Evolutionary conservation across 2,797 vertebrate species (phyloP).

Genomic region (Acanthis flammea): DNA sequence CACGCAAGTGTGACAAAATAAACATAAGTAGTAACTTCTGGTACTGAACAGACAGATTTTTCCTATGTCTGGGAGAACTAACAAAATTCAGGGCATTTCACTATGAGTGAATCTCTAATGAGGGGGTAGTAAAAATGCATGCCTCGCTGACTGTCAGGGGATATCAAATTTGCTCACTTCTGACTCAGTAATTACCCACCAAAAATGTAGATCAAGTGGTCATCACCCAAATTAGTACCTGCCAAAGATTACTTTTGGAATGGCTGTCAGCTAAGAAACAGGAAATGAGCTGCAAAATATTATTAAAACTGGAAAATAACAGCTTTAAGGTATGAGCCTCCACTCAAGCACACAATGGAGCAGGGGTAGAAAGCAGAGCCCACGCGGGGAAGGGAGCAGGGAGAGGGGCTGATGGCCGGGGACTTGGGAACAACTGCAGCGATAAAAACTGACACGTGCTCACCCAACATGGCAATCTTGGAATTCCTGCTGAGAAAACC

Average conservation of each 20-base stretch:
- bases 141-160: slow-evolving; percentile 75
- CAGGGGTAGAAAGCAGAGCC: neutral
- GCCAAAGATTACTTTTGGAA: slow-evolving; percentile 75
- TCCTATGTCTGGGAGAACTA: slow-evolving; percentile 64
- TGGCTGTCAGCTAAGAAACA: slow-evolving; percentile 73
- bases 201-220: slow-evolving; percentile 81
- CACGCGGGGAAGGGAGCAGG: accelerated
- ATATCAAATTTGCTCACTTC: slow-evolving; percentile 76
- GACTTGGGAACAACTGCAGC: neutral
- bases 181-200: slow-evolving; percentile 80
- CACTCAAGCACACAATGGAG: slow-evolving; percentile 38
- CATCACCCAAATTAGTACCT: slow-evolving; percentile 82
- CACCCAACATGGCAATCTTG: accelerated
- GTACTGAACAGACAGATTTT: slow-evolving; percentile 63
- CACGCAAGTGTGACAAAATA: slow-evolving; percentile 51
- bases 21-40: slow-evolving; percentile 55
- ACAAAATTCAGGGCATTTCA: slow-evolving; percentile 72
- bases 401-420: neutral
- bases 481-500: neutral
- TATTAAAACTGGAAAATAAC: slow-evolving; percentile 79
- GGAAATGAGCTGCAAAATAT: slow-evolving; percentile 75
- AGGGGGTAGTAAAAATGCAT: slow-evolving; percentile 72
- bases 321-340: slow-evolving; percentile 69
- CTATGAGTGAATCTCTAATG: slow-evolving; percentile 73
- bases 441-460: accelerated